Evolutionary conservation across 2,888 invertebrate genomes (phyloP), one percentile per base, ranked within the genome.

Genomic region (Scrobipalpa atriplicella): DNA sequence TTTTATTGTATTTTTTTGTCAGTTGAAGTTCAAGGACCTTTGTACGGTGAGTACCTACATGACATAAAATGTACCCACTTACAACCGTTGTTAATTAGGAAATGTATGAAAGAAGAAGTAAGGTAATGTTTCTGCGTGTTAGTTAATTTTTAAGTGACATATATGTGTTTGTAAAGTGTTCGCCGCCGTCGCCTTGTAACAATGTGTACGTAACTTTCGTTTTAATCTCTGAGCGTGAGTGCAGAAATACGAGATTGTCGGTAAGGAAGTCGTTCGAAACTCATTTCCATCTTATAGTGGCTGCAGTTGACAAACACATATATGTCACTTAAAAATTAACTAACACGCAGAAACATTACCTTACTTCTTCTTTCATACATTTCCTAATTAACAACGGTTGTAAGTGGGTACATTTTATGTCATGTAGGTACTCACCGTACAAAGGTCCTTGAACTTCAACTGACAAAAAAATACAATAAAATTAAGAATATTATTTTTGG

Each of bases 241-340:
- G 21, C 38, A 36, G 41, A 62, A 56, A 63, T 66, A 43, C 67
- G 39, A 62, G 69, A 18, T 52, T 18, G 52, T 52, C 65, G 66
- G 68, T n/a, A 67, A 67, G 68, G 66, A 67, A 67, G 64, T 70
- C 68, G 68, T 70, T 68, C 67, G 69, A 70, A 73, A 68, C 69
- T 71, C 69, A 72, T 71, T 73, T 73, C 69, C 69, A 70, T 72
- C 66, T 72, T 70, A 66, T 63, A 68, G 68, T 70, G 67, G 19
- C 58, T 68, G 70, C 67, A 68, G 68, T 65, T 68, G 65, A 72
- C 69, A 72, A 71, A 75, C 67, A 71, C 29, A 64, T 67, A n/a
- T 64, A 67, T 64, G 61, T 61, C 64, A 64, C n/a, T 10, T 41
- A 36, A 43, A 61, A 65, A 60, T 47, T 60, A n/a, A 67, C 64